Base-by-base conservation (phyloP, 2,888 invertebrate species). In the Melinaea marsaeus region DNA sequence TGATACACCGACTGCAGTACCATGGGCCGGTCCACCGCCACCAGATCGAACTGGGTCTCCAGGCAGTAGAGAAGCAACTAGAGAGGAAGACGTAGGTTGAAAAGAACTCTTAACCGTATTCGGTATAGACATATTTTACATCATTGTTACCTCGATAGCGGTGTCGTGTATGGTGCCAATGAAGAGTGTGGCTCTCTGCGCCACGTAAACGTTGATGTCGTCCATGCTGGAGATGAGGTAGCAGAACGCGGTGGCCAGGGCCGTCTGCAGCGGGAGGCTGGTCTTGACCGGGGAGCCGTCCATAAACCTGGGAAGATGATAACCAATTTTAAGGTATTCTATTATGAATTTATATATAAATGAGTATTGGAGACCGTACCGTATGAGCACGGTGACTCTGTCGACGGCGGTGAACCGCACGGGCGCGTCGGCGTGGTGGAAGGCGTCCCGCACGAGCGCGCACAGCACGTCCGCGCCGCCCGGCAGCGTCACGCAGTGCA, bases 21-120 rank as follows among this genome's bases (percentile, higher is more conserved):
- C 93, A 99, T 96, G 0, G 99, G 98, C 51, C 99, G 93, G 86
- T 99, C 99, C 65, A 97, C 95, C 66, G 99, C 98, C 68, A 99
- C 98, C 66, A 96, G 93, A 91, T 99, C 99, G 90, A 99, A 99
- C 90, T 99, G 99, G 0, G 97, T 96, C 92, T 99, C 99, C 88
- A 99, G 89, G 84, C 99, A 99, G 92, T 95, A 94, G 61, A 98
- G 94, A 69, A 98, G 92, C 63, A 97, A 94, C 95, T 97, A 87
- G 22, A 13, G 22, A 7, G 6, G 13, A 48, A 22, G 22, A 22
- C 22, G 22, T 22, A 22, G 5, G 13, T 6, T 3, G 48, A 13
- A 1, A 13, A 3, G 0, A 13, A 4, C 48, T 13, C 2, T 48
- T 48, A 13, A 42, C 7, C 42, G 13, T 13, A 13, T 3, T 13